Base-by-base conservation (phyloP, 2,888 invertebrate genomes). In the Andrena trimmerana region DNA sequence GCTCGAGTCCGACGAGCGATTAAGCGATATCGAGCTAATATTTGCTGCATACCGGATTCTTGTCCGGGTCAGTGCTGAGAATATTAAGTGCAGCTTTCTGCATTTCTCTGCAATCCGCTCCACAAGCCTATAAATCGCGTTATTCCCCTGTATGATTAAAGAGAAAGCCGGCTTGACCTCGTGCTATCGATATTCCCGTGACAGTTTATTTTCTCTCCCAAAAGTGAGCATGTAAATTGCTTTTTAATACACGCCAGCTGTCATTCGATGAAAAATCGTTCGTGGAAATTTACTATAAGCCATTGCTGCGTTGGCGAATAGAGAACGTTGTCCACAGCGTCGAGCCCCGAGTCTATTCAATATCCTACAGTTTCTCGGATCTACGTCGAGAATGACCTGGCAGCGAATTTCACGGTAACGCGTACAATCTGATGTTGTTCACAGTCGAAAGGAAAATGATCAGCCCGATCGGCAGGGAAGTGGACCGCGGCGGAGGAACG, bases 401-500 rank as follows among this genome's bases (percentile, higher is more conserved):
- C 27, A 20, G 16, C 0, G 16, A 29, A 70, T 59, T n/a, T 27
- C 24, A n/a, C 16, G 60, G 60, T 33, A 60, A 60, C 27, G 10
- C 31, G n/a, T 42, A n/a, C 24, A 24, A 27, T n/a, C 24, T n/a
- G 27, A 36, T 57, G 13, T 63, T 60, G 29, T 42, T 86, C 85
- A 2, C 85, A 91, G 91, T 82, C 65, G 92, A 91, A 29, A 86
- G 91, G 79, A 90, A 89, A 81, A 84, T 89, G 73, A 85, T 84
- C 42, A 92, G 92, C 78, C 90, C 92, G 27, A 86, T 90, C 62
- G 88, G 89, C 42, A 83, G 92, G 42, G 92, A 92, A 24, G 86
- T 88, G 78, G 92, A 93, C 50, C 90, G 91, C 8, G 91, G 90
- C 33, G 90, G 90, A 4, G 90, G 88, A 36, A 63, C 83, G 2